These are phyloP conservation scores for Daubentonia madagascariensis DNA, from an alignment of 2,113 vertebrate genomes.

Conservation along the genomic window DNA sequence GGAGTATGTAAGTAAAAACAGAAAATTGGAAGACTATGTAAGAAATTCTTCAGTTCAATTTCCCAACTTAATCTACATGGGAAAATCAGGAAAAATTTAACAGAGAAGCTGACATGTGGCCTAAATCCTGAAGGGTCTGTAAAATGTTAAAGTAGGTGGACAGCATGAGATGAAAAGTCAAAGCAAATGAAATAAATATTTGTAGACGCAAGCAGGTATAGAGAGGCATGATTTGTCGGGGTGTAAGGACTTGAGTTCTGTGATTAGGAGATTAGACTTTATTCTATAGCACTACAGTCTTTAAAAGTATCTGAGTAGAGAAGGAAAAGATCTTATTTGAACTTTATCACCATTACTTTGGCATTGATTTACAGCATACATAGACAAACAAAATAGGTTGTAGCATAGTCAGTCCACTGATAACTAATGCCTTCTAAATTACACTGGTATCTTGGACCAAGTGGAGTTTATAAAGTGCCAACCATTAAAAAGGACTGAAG, in stretches of 20 bases:
- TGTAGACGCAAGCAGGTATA: not conserved
- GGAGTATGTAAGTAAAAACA: not conserved
- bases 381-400: not conserved
- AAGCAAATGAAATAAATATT: constrained; percentile 44
- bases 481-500: not conserved
- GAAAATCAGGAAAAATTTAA: not conserved
- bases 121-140: not conserved
- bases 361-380: not conserved
- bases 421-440: not conserved
- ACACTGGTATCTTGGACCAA: not conserved
- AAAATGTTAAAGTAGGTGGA: constrained; percentile 9
- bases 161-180: not conserved
- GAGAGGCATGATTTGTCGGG: not conserved
- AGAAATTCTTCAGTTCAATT: not conserved
- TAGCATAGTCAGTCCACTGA: not conserved
- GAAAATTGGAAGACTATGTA: not conserved
- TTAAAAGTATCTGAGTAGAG: not conserved
- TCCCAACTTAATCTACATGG: not conserved
- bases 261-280: not conserved
- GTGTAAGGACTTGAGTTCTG: not conserved
- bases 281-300: not conserved
- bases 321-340: not conserved
- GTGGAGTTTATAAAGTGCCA: not conserved
- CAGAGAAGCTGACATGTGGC: not conserved
- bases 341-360: not conserved